Evolutionary conservation across 2,888 invertebrate species (phyloP), one percentile per base, ranked within the genome.

Genomic region (Cancer borealis): DNA sequence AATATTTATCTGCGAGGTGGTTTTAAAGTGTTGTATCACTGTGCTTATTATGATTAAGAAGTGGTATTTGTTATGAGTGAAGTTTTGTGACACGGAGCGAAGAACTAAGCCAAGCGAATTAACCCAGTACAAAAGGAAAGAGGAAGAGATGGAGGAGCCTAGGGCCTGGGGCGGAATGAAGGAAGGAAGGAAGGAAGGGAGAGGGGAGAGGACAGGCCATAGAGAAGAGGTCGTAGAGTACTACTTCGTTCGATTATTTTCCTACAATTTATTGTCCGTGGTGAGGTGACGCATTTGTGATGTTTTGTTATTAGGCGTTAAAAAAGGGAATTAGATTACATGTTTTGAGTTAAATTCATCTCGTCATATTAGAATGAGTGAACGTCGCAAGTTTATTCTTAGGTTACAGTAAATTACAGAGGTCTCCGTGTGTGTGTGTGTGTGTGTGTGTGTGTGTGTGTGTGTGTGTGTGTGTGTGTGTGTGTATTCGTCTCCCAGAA

Each of bases 381-480:
- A 60, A 60, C 60, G 60, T 60, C 21, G 60, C 21, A 60, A 60
- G 17, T 3, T 17, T 14, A 17, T 6, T 54, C 14, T 21, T 60
- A 21, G 17, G 60, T 60, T 60, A 21, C 21, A 21, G 60, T 21
- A 60, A 60, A 21, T 21, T 60, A 12, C 49, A 49, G 39, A 21
- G 17, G 60, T 60, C 4, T 60, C 21, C 21, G 60, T 60, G 54
- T 10, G 54, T 54, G 54, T 54, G 54, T 54, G 54, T 54, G 54
- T 54, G 54, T 54, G 54, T 54, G 54, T 54, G 54, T 54, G 54
- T 54, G 54, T 54, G 54, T 54, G 54, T 54, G 54, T 54, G 90
- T 49, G 90, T 90, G 47, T 49, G 90, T 90, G 90, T 90, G 90
- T 90, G 47, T 90, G 90, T 47, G 54, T 90, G 90, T 49, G 54